Evolutionary conservation across 1,140 invertebrate species (phyloP).

Genomic region (Drosophila pruinosa): DNA sequence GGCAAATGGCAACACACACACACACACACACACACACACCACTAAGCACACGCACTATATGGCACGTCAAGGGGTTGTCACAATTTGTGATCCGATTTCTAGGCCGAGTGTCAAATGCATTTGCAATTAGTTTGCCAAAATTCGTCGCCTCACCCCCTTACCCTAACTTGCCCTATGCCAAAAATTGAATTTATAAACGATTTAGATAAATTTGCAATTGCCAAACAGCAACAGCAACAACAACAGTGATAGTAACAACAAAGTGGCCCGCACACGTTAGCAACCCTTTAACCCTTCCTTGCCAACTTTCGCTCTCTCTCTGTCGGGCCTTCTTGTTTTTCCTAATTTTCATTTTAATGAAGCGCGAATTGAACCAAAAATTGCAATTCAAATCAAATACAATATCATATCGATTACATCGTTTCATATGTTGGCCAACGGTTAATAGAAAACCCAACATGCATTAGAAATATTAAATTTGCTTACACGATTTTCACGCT

Average conservation of each 20-base stretch:
- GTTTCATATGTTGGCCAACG: neutral
- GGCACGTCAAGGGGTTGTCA: conserved; percentile 60
- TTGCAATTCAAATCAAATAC: neutral
- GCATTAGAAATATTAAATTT: neutral
- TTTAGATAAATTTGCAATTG: conserved; percentile 71
- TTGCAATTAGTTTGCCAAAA: conserved; percentile 73
- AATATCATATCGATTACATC: conserved; percentile 7
- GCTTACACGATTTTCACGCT: too few relatives aligned
- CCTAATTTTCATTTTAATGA: conserved; percentile 76
- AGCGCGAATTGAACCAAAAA: conserved; percentile 42
- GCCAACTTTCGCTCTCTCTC: neutral
- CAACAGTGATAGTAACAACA: conserved; percentile 29
- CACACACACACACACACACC: conserved; percentile 1
- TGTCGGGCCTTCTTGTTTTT: conserved; percentile 46
- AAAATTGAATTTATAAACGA: conserved; percentile 72
- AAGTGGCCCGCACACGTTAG: conserved; percentile 44
- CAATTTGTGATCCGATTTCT: conserved; percentile 40
- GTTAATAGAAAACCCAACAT: neutral
- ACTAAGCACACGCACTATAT: neutral
- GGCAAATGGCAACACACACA: conserved; percentile 53
- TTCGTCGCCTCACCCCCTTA: conserved; percentile 20
- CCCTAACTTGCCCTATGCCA: neutral
- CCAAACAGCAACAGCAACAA: conserved; percentile 28
- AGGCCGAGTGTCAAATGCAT: conserved; percentile 64
- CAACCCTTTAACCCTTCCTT: conserved; percentile 25